These are phyloP conservation scores for Nannobrachium achirus DNA, from an alignment of 2,113 vertebrate genomes.

Conservation along the genomic window DNA sequence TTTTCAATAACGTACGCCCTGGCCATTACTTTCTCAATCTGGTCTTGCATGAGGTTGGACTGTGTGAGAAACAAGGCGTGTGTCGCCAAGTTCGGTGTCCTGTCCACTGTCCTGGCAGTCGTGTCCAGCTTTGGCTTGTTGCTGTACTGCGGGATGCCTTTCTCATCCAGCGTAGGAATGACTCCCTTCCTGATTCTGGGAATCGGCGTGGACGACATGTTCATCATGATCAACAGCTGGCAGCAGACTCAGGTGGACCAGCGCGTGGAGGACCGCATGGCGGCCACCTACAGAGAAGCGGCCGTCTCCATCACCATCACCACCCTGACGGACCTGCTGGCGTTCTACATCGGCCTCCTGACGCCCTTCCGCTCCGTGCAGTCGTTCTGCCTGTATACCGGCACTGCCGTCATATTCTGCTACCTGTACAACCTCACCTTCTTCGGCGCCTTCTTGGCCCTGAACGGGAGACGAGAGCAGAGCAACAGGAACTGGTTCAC, in stretches of 20 bases:
- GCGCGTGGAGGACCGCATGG: constrained; percentile 67
- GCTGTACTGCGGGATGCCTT: constrained; percentile 78
- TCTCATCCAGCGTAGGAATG: constrained; percentile 83
- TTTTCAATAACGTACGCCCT: too few species aligned
- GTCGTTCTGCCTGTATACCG: constrained; percentile 88
- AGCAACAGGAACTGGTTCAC: constrained; percentile 82
- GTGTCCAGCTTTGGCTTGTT: constrained; percentile 85
- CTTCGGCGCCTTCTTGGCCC: too few species aligned
- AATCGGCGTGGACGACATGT: constrained; percentile 90
- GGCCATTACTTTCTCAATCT: constrained; percentile 72
- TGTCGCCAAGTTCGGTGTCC: constrained; percentile 78
- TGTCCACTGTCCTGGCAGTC: constrained; percentile 81
- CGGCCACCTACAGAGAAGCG: constrained; percentile 80
- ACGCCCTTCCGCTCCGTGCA: constrained; percentile 82
- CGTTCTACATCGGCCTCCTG: constrained; percentile 85
- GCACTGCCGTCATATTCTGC: constrained; percentile 82
- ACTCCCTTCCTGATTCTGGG: constrained; percentile 91
- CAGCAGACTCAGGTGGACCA: constrained; percentile 76
- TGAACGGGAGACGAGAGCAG: constrained; percentile 79
- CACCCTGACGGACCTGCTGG: constrained; percentile 84
- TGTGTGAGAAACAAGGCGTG: constrained; percentile 79
- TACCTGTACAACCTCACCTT: too few species aligned
- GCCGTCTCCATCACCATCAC: constrained; percentile 89
- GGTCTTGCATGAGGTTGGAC: constrained; percentile 81
- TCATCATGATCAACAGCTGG: constrained; percentile 90